Conservation (phyloP, 2,113 vertebrate genomes). For the Nettapus auritus region DNA sequence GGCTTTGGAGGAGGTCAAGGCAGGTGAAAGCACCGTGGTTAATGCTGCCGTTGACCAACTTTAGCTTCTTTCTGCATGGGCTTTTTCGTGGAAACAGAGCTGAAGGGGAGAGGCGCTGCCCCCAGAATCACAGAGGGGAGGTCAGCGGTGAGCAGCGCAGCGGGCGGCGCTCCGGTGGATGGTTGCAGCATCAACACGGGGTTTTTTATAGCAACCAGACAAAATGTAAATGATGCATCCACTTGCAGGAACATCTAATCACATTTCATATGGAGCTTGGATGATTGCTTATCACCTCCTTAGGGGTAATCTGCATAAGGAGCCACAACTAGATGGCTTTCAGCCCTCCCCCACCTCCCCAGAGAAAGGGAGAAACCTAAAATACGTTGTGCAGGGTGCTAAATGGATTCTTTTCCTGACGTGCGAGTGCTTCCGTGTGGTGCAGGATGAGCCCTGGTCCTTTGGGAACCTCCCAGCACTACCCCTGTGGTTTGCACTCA, state of each 20-base stretch:
- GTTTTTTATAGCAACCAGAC: constrained; percentile 54
- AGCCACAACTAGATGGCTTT: constrained; percentile 18
- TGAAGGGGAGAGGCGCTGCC: background rate
- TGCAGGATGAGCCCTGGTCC: background rate
- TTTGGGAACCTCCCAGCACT: background rate
- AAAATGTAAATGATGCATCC: constrained; percentile 56
- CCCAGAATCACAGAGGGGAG: background rate
- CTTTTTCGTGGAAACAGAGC: background rate
- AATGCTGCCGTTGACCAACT: background rate
- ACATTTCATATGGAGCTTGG: constrained; percentile 51
- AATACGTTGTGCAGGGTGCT: background rate
- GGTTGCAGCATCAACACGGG: constrained; percentile 25
- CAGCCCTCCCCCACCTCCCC: constrained; percentile 33
- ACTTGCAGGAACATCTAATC: constrained; percentile 61
- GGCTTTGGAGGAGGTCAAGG: background rate
- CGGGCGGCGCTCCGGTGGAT: background rate
- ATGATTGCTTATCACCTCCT: constrained; percentile 66
- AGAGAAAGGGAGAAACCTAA: constrained; percentile 13
- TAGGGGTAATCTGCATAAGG: constrained; percentile 58
- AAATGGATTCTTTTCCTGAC: background rate
- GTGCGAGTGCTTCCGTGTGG: background rate
- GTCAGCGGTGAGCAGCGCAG: background rate
- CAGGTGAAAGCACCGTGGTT: background rate
- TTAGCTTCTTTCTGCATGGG: background rate
- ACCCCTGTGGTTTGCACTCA: background rate